Base-by-base conservation (phyloP, 2,888 invertebrate species). In the Heliconius hortense region DNA sequence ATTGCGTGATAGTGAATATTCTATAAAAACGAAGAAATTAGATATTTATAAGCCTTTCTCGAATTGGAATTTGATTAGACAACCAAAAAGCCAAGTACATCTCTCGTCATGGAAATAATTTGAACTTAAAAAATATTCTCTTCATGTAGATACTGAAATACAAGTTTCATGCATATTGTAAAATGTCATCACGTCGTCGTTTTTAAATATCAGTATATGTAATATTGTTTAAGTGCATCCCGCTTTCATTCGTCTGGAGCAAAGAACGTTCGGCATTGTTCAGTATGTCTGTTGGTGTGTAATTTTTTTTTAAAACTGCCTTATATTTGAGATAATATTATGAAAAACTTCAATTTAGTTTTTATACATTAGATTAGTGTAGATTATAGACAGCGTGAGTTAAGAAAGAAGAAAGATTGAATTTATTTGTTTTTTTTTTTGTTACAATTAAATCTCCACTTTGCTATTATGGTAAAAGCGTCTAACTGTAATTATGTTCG, bases 221-320 rank as follows among this genome's bases (percentile, higher is more conserved):
- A 53, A 53, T 69, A 53, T 15, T 31, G 28, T 28, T 10, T 31
- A 53, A 69, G n/a, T 56, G 28, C n/a, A n/a, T 31, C n/a, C 28
- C 53, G 68, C 53, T 53, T 69, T 53, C 28, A 69, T 69, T 69
- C 53, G 21, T n/a, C 3, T 53, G 18, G 28, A 31, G 31, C 53
- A 53, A 69, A 53, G 3, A 53, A 53, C 28, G n/a, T 53, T 48
- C 53, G 39, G n/a, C n/a, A n/a, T 69, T 31, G 68, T 69, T 31
- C 31, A 35, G 31, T 35, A 8, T 35, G 31, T 31, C 31, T 69
- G 68, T 68, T 53, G 31, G 28, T 28, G 48, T 67, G 26, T 48
- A 68, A 68, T 68, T 53, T 68, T 68, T 28, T 48, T 68, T 53
- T 53, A 68, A 15, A 21, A 21, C 26, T 26, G 26, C 7, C 8